A percentile compares a stretch with the other conserved stretches of the same genome.
These are phyloP conservation scores for Lycaon pictus DNA, from an alignment of 2,113 vertebrate genomes.

Conservation along the genomic window DNA sequence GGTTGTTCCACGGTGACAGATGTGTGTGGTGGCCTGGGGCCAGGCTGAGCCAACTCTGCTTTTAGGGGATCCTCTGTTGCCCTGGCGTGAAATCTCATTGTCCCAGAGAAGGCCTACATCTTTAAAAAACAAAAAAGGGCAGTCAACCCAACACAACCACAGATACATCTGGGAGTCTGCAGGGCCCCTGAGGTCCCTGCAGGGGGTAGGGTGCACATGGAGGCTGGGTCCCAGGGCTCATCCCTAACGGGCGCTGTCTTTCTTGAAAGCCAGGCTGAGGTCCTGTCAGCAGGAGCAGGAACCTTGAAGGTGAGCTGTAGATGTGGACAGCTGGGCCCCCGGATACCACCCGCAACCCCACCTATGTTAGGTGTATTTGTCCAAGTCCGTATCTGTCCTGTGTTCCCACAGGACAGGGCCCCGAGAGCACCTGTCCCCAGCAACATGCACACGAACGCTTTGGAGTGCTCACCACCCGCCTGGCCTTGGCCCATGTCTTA, in stretches of 20 bases:
- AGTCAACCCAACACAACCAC: background rate
- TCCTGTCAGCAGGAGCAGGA: background rate
- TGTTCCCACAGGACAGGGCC: background rate
- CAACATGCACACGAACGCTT: rapidly evolving
- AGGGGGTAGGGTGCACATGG: rapidly evolving
- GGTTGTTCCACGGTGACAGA: background rate
- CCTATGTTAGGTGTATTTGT: background rate
- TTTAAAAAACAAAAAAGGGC: background rate
- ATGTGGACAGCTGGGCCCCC: background rate
- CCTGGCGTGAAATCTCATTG: too few species aligned
- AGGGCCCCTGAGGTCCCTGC: too few species aligned
- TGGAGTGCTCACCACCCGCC: background rate
- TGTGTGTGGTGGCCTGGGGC: background rate
- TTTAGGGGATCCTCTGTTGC: too few species aligned
- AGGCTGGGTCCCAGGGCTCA: background rate
- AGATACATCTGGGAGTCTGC: background rate
- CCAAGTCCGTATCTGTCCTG: rapidly evolving
- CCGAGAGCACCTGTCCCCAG: background rate
- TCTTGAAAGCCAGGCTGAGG: background rate
- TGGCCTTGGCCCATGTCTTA: background rate
- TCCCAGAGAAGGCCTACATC: background rate
- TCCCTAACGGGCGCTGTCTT: too few species aligned
- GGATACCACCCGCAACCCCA: rapidly evolving
- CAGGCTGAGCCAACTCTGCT: background rate
- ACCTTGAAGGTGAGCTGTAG: too few species aligned